Base-by-base conservation (phyloP, 2,888 invertebrate genomes). In the Phlogophora meticulosa region DNA sequence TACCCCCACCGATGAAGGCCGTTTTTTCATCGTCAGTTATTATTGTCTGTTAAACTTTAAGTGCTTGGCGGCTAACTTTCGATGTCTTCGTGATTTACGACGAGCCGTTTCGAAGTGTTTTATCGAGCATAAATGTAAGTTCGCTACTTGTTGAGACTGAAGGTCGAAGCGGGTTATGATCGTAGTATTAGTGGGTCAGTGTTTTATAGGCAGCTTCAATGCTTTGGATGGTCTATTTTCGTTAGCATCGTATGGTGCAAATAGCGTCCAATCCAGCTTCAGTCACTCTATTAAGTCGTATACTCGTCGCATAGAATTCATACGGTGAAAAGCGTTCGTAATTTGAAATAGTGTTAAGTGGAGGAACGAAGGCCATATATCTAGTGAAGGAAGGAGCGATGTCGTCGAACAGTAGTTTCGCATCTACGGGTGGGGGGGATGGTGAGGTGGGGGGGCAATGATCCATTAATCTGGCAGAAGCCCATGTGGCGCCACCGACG, bases 381-480 rank as follows among this genome's bases (percentile, higher is more conserved):
- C 90, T 91, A 86, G 80, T 80, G 87, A 78, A 90, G 91, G 91
- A 92, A 92, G 90, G 87, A 89, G 89, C 87, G 88, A 87, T 90
- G 91, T 92, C 91, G 91, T 91, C 88, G 91, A 93, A 92, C 93
- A 92, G 93, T 93, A 93, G 92, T 92, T 92, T 91, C 91, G 88
- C 91, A 91, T 92, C 91, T 90, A 88, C 85, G 90, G 85, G 89
- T 88, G 68, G 66, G 81, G 86, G 86, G 83, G 87, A 83, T 85
- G 85, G 87, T 85, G 72, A 79, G 86, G 86, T 82, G 95, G 95
- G 96, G 96, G 97, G 97, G 97, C 97, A 97, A 97, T 97, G 97
- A 97, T 97, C 97, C 97, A 97, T 97, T 97, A 97, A 97, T 97
- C 97, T 97, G 96, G 96, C 96, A 96, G 97, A 97, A 97, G 97